Evolutionary conservation across 2,113 vertebrate species (phyloP).

Genomic region (Acanthisitta chloris): DNA sequence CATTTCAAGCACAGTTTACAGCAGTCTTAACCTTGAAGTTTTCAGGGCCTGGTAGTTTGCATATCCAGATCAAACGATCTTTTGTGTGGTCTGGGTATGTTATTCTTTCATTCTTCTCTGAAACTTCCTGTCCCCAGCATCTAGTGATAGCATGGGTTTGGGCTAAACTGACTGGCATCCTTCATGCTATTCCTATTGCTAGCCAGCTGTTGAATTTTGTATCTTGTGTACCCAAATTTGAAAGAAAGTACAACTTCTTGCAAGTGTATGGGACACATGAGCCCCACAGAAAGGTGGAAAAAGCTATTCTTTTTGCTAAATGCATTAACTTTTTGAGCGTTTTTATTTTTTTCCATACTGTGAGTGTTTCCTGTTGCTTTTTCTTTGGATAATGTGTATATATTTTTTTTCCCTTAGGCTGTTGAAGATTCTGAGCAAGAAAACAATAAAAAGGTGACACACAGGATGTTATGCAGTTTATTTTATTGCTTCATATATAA

Average conservation of each 20-base stretch:
- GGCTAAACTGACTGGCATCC: not conserved
- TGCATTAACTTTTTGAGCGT: not conserved
- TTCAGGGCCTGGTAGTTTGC: not conserved
- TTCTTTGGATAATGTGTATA: conserved; percentile 67
- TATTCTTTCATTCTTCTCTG: not conserved
- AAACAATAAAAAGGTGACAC: conserved; percentile 92
- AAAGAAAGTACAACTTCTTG: not conserved
- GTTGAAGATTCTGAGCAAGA: conserved; percentile 91
- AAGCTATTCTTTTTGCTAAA: not conserved
- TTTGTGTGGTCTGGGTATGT: not conserved
- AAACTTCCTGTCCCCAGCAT: not conserved
- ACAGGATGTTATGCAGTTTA: conserved; percentile 38
- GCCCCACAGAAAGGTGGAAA: not conserved
- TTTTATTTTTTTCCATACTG: not conserved
- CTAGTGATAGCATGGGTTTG: not conserved
- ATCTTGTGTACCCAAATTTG: not conserved
- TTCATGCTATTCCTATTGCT: not conserved
- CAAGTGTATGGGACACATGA: not conserved
- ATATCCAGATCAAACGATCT: not conserved
- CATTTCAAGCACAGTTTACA: not conserved
- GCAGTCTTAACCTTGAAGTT: not conserved
- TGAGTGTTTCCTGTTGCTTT: conserved; percentile 28
- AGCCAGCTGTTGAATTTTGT: not conserved
- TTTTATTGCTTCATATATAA: conserved; percentile 36
- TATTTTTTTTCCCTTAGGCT: conserved; percentile 78